phyloP scores from a whole-genome alignment of 1,140 invertebrate genomes.

The Eupeodes corollae region DNA sequence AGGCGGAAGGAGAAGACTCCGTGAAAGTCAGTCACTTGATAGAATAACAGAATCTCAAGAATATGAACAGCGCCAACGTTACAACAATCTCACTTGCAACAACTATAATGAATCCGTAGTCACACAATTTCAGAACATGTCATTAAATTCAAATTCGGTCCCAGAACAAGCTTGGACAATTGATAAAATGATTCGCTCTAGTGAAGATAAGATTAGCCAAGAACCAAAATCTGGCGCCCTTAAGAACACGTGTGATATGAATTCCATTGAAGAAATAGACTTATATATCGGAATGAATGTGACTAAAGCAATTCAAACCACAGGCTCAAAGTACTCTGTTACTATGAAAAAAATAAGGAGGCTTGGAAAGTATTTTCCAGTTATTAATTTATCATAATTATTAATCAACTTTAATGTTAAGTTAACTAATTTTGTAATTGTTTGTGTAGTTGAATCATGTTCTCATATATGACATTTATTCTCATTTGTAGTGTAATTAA shows the following conservation, averaged over 20 bases:
- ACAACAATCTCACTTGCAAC: constrained; percentile 18
- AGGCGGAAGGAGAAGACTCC: constrained; percentile 48
- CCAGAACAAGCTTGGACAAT: background rate
- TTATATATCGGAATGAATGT: constrained; percentile 35
- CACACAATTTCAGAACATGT: constrained; percentile 27
- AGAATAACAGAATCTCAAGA: constrained; percentile 69
- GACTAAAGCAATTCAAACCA: constrained; percentile 35
- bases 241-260: constrained; percentile 24
- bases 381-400: constrained; percentile 38
- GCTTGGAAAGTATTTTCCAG: constrained; percentile 53
- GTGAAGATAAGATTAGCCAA: background rate
- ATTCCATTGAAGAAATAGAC: constrained; percentile 36
- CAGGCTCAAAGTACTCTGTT: constrained; percentile 37
- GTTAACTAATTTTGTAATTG: too few relatives aligned
- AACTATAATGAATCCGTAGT: constrained; percentile 27
- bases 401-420: too few relatives aligned
- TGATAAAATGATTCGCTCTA: background rate
- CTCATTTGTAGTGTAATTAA: too few relatives aligned
- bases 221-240: constrained; percentile 1
- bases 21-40: constrained; percentile 71
- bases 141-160: constrained; percentile 5
- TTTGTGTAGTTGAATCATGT: too few relatives aligned
- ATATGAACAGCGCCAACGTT: constrained; percentile 39
- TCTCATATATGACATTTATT: too few relatives aligned
- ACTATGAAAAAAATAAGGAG: constrained; percentile 46